A percentile compares a stretch with the other conserved stretches of the same genome.
phyloP scores from a whole-genome alignment of 2,113 vertebrate genomes.

The Callospermophilus lateralis region DNA sequence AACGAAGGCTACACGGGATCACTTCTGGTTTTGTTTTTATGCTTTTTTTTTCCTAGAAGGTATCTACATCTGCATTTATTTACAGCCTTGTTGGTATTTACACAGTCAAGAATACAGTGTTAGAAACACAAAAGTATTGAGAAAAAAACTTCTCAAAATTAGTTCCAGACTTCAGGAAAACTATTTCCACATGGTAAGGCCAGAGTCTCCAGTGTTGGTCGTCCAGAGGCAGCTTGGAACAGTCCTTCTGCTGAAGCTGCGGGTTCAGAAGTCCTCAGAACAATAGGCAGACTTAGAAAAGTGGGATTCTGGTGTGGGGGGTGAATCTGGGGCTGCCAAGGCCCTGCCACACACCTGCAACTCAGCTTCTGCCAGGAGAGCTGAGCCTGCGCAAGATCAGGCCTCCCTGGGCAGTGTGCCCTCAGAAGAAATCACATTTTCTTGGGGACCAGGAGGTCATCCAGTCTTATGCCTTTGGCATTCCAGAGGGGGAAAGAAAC shows the following conservation, averaged over 20 bases:
- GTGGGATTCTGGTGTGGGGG: slow-evolving; percentile 73
- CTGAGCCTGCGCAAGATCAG: background rate
- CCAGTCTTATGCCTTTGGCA: slow-evolving; percentile 71
- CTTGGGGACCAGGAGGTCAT: slow-evolving; percentile 48
- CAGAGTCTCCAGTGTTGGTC: slow-evolving; percentile 87
- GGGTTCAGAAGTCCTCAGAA: slow-evolving; percentile 84
- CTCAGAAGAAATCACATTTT: slow-evolving; percentile 66
- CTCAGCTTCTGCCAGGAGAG: slow-evolving; percentile 68
- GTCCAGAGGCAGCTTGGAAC: slow-evolving; percentile 84
- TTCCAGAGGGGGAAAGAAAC: slow-evolving; percentile 62
- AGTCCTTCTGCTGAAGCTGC: slow-evolving; percentile 78
- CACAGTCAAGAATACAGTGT: slow-evolving; percentile 95
- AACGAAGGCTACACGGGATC: slow-evolving; percentile 97
- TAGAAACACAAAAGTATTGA: slow-evolving; percentile 91
- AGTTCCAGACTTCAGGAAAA: slow-evolving; percentile 91
- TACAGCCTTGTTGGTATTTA: slow-evolving; percentile 97
- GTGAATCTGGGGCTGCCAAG: background rate
- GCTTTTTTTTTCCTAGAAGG: slow-evolving; percentile 92
- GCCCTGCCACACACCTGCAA: slow-evolving; percentile 54
- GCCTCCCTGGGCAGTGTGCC: slow-evolving; percentile 50
- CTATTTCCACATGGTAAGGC: slow-evolving; percentile 89
- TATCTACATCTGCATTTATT: slow-evolving; percentile 99
- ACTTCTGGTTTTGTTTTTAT: slow-evolving; percentile 91
- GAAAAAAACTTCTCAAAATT: slow-evolving; percentile 91
- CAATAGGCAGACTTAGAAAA: slow-evolving; percentile 79